phyloP scores from a whole-genome alignment of 2,888 invertebrate genomes.

The Rhamphomyia laevipes region DNA sequence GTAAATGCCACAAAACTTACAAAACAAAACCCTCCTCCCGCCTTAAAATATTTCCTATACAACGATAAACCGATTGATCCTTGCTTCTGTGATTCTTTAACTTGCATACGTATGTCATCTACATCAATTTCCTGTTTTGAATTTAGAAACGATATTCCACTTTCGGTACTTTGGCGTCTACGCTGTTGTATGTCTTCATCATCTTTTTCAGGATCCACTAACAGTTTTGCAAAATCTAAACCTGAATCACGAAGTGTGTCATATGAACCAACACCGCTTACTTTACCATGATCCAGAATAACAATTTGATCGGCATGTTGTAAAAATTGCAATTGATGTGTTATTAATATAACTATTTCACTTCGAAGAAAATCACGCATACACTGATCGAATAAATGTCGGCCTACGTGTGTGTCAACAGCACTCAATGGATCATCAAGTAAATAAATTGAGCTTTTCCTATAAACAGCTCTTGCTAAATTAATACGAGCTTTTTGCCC shows the following conservation, averaged over 20 bases:
- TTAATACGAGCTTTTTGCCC: constrained; percentile 83
- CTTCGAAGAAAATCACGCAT: constrained; percentile 42
- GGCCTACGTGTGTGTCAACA: constrained; percentile 85
- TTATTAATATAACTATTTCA: constrained; percentile 66
- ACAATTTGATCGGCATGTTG: constrained; percentile 49
- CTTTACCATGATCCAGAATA: constrained; percentile 34
- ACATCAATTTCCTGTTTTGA: constrained; percentile 44
- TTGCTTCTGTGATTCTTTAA: constrained; percentile 46
- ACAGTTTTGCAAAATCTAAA: constrained; percentile 62
- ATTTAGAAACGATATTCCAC: constrained; percentile 39
- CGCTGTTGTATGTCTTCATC: constrained; percentile 25
- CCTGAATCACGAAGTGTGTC: constrained; percentile 60
- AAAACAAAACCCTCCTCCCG: constrained; percentile 55
- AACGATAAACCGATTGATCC: constrained; percentile 49
- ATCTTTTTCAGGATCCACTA: constrained; percentile 43
- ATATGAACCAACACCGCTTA: constrained; percentile 51
- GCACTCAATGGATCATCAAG: constrained; percentile 87
- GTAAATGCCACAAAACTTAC: constrained; percentile 48
- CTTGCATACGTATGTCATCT: constrained; percentile 29
- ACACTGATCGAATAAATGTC: constrained; percentile 66
- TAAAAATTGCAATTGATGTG: constrained; percentile 74
- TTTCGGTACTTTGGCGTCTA: constrained; percentile 33
- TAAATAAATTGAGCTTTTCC: constrained; percentile 73
- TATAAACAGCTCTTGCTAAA: constrained; percentile 76
- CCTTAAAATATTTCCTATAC: constrained; percentile 57